A percentile compares a stretch with the other conserved stretches of the same genome.
These are phyloP conservation scores for Sakesphorus luctuosus DNA, from an alignment of 2,113 vertebrate species.

Conservation along the genomic window DNA sequence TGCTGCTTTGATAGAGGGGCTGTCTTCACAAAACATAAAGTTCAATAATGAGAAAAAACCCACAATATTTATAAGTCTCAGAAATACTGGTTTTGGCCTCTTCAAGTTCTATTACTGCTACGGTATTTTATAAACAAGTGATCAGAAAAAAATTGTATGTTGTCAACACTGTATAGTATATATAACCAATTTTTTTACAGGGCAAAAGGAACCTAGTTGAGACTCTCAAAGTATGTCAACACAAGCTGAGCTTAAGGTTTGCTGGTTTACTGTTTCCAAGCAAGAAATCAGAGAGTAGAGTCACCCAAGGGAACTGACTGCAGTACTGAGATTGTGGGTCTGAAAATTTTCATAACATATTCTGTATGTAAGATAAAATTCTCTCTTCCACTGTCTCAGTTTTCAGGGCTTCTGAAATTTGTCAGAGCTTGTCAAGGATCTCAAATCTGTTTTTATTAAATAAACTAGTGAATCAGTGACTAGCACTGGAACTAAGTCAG, in stretches of 20 bases:
- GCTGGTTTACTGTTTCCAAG: neutral
- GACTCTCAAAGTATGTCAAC: neutral
- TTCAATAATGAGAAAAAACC: neutral
- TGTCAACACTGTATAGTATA: neutral
- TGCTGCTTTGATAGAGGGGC: neutral
- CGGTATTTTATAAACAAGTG: neutral
- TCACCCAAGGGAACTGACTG: neutral
- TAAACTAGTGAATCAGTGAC: neutral
- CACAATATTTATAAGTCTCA: neutral
- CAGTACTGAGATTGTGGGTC: neutral
- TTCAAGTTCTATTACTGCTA: neutral
- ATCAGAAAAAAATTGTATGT: neutral
- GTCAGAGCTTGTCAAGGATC: neutral
- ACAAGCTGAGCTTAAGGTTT: neutral
- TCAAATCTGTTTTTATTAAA: neutral
- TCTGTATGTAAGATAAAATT: neutral
- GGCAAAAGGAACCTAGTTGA: neutral
- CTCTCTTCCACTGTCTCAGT: neutral
- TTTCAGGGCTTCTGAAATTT: neutral
- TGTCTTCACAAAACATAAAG: neutral
- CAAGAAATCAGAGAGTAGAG: neutral
- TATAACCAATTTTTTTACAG: neutral
- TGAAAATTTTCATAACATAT: neutral
- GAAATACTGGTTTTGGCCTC: neutral
- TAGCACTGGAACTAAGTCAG: neutral